A percentile compares a stretch with the other conserved stretches of the same genome.
Evolutionary conservation across 1,140 invertebrate genomes (phyloP).

Genomic region (Pogonomyrmex californicus): DNA sequence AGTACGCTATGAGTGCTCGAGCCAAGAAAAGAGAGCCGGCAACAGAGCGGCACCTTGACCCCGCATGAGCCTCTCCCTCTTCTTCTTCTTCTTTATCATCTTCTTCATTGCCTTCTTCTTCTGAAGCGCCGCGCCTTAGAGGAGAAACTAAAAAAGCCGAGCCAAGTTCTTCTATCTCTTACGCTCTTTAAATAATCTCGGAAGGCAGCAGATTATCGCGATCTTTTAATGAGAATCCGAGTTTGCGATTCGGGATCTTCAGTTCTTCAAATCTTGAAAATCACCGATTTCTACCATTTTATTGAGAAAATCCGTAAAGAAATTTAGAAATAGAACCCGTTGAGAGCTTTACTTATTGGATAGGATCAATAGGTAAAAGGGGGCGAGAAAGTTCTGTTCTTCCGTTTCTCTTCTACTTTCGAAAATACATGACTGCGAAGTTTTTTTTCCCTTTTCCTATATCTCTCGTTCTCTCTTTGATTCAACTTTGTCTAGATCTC

Average conservation of each 20-base stretch:
- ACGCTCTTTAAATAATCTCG: neutral
- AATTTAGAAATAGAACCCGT: neutral
- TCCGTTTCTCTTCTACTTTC: neutral
- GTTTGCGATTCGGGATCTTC: slow-evolving; percentile 1
- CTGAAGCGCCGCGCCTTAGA: neutral
- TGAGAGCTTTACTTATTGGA: neutral
- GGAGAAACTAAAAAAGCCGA: slow-evolving; percentile 18
- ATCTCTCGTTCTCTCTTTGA: slow-evolving; percentile 51
- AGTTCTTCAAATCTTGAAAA: neutral
- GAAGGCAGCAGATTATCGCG: neutral
- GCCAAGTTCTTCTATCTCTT: slow-evolving; percentile 21
- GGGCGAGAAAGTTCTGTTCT: neutral
- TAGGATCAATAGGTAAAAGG: slow-evolving; percentile 5
- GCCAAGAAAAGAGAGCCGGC: slow-evolving; percentile 75
- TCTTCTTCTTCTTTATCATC: slow-evolving; percentile 39
- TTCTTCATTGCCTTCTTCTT: slow-evolving; percentile 46
- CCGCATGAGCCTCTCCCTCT: slow-evolving; percentile 68
- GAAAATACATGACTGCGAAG: slow-evolving; percentile 17
- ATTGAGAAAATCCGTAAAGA: neutral
- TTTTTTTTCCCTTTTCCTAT: slow-evolving; percentile 23
- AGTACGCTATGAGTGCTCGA: slow-evolving; percentile 49
- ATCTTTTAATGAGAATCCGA: neutral
- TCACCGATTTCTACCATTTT: neutral
- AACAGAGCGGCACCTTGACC: slow-evolving; percentile 79
- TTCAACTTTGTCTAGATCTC: slow-evolving; percentile 40